Evolutionary conservation across 1,140 invertebrate genomes (phyloP).

Genomic region (Aphaenogaster floridana): DNA sequence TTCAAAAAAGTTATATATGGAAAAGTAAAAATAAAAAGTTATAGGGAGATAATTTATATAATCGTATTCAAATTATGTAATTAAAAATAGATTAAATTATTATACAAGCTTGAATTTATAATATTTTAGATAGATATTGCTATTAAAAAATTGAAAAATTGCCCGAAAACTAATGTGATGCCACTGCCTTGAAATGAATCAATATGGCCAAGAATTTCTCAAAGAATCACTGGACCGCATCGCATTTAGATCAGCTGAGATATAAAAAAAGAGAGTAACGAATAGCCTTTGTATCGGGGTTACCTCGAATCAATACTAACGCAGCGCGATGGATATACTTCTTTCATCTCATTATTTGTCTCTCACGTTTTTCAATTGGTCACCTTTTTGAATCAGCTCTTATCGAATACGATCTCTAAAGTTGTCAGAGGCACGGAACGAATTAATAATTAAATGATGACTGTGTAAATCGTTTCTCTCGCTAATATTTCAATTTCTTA

Average conservation of each 20-base stretch:
- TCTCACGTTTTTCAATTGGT: conserved; percentile 37
- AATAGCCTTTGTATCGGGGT: conserved; percentile 34
- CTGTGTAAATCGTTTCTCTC: not conserved
- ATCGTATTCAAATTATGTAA: not conserved
- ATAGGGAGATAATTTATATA: not conserved
- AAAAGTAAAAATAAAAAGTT: not conserved
- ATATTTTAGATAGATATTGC: not conserved
- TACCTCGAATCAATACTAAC: conserved; percentile 36
- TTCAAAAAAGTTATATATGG: not conserved
- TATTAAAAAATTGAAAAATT: not conserved
- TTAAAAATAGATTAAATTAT: not conserved
- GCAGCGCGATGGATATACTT: not conserved
- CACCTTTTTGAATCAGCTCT: not conserved
- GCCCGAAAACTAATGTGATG: not conserved
- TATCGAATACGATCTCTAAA: conserved; percentile 17
- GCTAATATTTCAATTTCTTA: conserved; percentile 18
- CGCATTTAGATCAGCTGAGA: conserved; percentile 21
- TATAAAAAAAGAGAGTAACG: conserved; percentile 33
- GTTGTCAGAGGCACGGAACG: not conserved
- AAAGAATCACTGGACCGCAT: not conserved
- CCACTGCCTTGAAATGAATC: not conserved
- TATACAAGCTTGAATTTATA: not conserved
- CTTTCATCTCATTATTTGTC: conserved; percentile 43
- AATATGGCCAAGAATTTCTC: conserved; percentile 20
- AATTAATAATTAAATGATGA: conserved; percentile 44